Evolutionary conservation across 2,888 invertebrate genomes (phyloP), one percentile per base, ranked within the genome.

Genomic region (Craniophora ligustri): DNA sequence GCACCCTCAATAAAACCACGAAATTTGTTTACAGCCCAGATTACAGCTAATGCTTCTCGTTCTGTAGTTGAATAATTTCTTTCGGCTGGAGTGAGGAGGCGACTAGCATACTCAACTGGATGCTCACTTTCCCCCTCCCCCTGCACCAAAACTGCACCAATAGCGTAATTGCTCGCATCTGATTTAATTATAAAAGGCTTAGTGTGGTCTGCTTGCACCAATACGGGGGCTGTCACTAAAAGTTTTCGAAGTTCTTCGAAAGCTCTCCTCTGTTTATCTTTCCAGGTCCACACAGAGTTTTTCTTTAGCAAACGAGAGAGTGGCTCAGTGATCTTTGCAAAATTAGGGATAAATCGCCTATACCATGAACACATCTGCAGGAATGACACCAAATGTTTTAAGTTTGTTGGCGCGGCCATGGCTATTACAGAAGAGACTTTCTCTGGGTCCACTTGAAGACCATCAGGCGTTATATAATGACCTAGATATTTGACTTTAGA

Each of bases 341-440:
- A 68, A 6, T 50, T 39, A 0, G 36, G 16, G 0, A 71, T 50
- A 11, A 71, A 65, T 1, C 61, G 50, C 1, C 63, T 30, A 19
- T 58, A 67, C 71, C 67, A 67, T 0, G 63, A 64, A 30, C 65
- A 67, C 3, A 67, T 80, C 53, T 81, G 78, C 2, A 82, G 11
- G 36, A 83, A 81, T 1, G 69, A 66, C 2, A 53, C 16, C 16
- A 78, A 36, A 8, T 77, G 71, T 34, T 76, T 76, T 2, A 75
- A 11, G 19, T 75, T 77, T 15, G 16, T 16, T 0, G 78, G 78
- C 6, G 50, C 31, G 16, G 67, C 32, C 35, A 75, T 44, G n/a
- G 77, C 35, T 0, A 21, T 1, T n/a, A 82, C 78, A 2, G 73
- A 72, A 3, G 46, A 11, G 0, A 67, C 63, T 48, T 81, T 70